Percentiles rank a stretch among this genome's conserved stretches.
phyloP scores from a whole-genome alignment of 2,797 vertebrate species.

The Pangasius mekongensis region DNA sequence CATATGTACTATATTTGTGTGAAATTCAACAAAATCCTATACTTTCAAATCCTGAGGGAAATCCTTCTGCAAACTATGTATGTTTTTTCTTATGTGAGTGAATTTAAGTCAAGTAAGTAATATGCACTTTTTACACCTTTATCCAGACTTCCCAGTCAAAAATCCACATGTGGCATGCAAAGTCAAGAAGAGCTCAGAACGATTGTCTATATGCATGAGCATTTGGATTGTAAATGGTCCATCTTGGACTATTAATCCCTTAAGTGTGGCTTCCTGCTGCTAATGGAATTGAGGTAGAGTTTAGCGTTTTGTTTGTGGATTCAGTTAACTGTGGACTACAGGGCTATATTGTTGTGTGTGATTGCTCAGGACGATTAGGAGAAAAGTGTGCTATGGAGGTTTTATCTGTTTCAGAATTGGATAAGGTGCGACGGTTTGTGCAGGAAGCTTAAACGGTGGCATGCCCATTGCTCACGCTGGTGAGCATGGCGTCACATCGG shows the following conservation, averaged over 20 bases:
- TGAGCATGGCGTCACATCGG: constrained; percentile 1
- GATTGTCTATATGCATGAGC: constrained; percentile 23
- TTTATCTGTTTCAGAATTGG: constrained; percentile 14
- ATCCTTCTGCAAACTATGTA: not conserved
- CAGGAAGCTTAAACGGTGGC: not conserved
- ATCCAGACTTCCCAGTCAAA: not conserved
- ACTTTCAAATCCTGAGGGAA: no score
- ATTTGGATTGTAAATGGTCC: constrained; percentile 37
- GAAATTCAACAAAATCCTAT: not conserved
- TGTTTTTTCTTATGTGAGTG: not conserved
- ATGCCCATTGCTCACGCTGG: not conserved
- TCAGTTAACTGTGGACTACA: constrained; percentile 21
- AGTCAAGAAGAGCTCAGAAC: not conserved
- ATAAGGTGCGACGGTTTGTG: constrained; percentile 8
- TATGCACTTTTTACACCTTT: constrained; percentile 7
- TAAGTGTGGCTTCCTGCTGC: constrained; percentile 30
- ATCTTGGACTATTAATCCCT: constrained; percentile 34
- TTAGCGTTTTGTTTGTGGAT: constrained; percentile 29
- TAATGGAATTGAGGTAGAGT: constrained; percentile 27
- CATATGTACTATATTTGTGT: not conserved
- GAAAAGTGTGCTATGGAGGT: constrained; percentile 13
- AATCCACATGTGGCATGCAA: not conserved
- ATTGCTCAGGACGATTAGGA: constrained; percentile 14
- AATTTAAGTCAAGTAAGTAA: not conserved
- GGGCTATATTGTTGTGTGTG: not conserved